Evolutionary conservation across 2,113 vertebrate species (phyloP).

Genomic region (Poeciliopsis occidentalis): DNA sequence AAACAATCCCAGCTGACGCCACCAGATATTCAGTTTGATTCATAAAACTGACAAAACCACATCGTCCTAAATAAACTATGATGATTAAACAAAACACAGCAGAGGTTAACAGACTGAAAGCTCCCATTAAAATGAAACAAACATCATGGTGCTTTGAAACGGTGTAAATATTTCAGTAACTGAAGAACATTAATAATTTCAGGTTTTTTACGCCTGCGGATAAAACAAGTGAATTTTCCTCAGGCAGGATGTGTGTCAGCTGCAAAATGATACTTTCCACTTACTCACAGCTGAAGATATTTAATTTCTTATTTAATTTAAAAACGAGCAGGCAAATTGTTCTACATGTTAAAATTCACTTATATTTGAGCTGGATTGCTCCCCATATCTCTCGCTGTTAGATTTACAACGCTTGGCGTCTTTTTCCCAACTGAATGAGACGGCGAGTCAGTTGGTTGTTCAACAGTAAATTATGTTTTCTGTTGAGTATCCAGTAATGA

Average conservation of each 20-base stretch:
- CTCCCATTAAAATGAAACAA: neutral
- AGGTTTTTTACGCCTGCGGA: neutral
- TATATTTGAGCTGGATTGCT: no score
- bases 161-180: no score
- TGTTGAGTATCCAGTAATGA: no score
- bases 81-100: neutral
- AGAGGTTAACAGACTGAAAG: neutral
- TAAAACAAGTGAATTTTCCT: no score
- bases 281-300: neutral
- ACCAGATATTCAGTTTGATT: neutral
- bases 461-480: no score
- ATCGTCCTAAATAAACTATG: neutral
- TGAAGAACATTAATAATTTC: neutral
- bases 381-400: no score
- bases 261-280: neutral
- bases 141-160: neutral
- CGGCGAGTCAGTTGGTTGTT: no score
- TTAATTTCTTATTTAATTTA: no score
- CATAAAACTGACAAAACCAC: neutral
- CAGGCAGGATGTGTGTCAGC: neutral
- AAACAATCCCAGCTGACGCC: neutral
- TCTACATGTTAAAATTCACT: no score
- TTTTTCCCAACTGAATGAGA: no score
- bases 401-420: no score
- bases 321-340: no score